phyloP scores from a whole-genome alignment of 1,140 invertebrate genomes.

The Drosophila elegans region DNA sequence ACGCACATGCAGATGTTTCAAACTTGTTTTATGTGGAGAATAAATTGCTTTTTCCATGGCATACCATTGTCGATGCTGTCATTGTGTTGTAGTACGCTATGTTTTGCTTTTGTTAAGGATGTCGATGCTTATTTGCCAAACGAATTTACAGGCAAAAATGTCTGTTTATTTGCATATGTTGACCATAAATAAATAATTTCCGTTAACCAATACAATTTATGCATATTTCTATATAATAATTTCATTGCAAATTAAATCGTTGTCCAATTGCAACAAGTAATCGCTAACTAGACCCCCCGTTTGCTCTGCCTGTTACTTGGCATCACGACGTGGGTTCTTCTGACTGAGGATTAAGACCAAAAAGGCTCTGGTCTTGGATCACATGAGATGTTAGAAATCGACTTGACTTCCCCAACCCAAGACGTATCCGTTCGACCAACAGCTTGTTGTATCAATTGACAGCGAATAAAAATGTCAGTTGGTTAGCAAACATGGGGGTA shows the following conservation, averaged over 20 bases:
- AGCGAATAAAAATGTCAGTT: conserved; percentile 83
- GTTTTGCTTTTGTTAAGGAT: conserved; percentile 5
- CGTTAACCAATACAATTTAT: conserved; percentile 44
- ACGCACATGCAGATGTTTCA: conserved; percentile 9
- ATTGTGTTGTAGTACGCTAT: not conserved
- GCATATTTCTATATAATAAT: conserved; percentile 55
- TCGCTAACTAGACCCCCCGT: not conserved
- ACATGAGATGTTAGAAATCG: not conserved
- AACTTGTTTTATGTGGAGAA: conserved; percentile 46
- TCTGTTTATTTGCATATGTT: conserved; percentile 55
- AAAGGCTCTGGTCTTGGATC: not conserved
- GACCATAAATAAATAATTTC: conserved; percentile 58
- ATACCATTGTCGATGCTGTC: conserved; percentile 9
- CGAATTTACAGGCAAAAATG: conserved; percentile 44
- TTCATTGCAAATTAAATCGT: conserved; percentile 52
- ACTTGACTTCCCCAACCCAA: conserved; percentile 1
- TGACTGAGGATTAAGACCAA: not conserved
- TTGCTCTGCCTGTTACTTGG: no score
- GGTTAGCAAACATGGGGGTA: conserved; percentile 48
- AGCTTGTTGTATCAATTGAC: conserved; percentile 83
- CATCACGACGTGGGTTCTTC: not conserved
- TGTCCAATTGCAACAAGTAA: conserved; percentile 32
- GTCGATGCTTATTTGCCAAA: conserved; percentile 43
- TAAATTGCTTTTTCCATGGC: conserved; percentile 50
- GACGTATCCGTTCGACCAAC: conserved; percentile 3